Evolutionary conservation across 2,888 invertebrate genomes (phyloP).

Genomic region (Eulithis testata): DNA sequence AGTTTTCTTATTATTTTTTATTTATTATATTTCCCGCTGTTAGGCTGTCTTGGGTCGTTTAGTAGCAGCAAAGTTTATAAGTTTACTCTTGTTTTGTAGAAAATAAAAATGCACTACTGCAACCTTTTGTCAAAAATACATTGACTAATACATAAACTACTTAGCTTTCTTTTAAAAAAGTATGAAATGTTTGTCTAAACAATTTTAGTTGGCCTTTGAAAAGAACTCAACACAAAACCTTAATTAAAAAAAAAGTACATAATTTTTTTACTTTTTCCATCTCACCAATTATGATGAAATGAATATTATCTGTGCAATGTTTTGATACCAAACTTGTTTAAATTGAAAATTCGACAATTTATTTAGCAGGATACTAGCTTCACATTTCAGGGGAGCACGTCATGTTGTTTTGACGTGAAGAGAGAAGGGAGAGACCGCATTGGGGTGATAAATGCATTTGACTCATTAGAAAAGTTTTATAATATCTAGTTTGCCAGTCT

Average conservation of each 20-base stretch:
- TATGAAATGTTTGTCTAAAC: too few relatives aligned
- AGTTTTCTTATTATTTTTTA: constrained; percentile 83
- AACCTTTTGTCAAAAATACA: background rate
- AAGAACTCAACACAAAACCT: too few relatives aligned
- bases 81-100: constrained; percentile 10
- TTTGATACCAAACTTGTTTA: background rate
- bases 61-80: constrained; percentile 46
- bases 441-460: constrained; percentile 32
- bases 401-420: constrained; percentile 35
- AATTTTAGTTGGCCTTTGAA: too few relatives aligned
- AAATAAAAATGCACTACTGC: background rate
- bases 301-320: too few relatives aligned
- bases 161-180: too few relatives aligned
- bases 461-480: constrained; percentile 31
- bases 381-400: constrained; percentile 26
- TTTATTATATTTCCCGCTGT: constrained; percentile 76
- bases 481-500: constrained; percentile 23
- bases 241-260: too few relatives aligned
- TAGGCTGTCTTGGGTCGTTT: constrained; percentile 54
- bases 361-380: constrained; percentile 20
- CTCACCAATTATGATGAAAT: too few relatives aligned
- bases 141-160: too few relatives aligned
- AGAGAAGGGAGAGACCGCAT: constrained; percentile 28
- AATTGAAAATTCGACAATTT: constrained; percentile 18
- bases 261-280: too few relatives aligned